These are phyloP conservation scores for Henricia sp. DNA, from an alignment of 53 echinoderm and acorn worm genomes.

Conservation along the genomic window DNA sequence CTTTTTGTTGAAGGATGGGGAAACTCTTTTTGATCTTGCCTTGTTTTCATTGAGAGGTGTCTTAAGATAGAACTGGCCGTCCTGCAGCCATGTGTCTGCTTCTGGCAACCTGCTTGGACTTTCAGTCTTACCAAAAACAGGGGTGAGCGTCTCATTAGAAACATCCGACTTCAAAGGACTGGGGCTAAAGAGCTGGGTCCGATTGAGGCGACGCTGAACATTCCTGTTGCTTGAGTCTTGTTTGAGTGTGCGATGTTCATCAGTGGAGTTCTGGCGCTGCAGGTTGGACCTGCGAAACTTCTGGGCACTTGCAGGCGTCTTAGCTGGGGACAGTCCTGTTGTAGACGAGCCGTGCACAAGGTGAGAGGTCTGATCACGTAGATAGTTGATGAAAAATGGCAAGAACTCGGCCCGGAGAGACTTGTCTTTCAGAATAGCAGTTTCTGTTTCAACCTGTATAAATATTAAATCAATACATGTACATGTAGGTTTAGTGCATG, in stretches of 20 bases:
- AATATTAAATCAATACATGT: too few species aligned
- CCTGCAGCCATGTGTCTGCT: conserved; percentile 35
- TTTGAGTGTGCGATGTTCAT: neutral
- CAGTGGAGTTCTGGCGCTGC: conserved; percentile 36
- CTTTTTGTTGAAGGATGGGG: conserved; percentile 56
- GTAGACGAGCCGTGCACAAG: conserved; percentile 72
- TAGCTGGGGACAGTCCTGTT: conserved; percentile 75
- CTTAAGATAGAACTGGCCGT: conserved; percentile 23
- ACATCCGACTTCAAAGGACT: conserved; percentile 41
- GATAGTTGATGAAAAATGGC: conserved; percentile 88
- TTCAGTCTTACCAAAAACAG: too few species aligned
- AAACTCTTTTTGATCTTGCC: conserved; percentile 31
- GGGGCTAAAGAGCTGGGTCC: conserved; percentile 77
- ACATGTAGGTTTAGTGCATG: too few species aligned
- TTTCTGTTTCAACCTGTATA: neutral
- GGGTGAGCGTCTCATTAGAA: neutral
- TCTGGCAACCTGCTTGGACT: conserved; percentile 37
- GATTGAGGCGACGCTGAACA: conserved; percentile 48
- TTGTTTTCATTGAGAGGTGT: conserved; percentile 22
- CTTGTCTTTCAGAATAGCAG: conserved; percentile 30
- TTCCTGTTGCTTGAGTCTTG: conserved; percentile 7
- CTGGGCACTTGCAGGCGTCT: conserved; percentile 80
- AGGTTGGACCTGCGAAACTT: conserved; percentile 58
- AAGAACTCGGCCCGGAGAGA: conserved; percentile 75
- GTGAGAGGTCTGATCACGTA: conserved; percentile 84